Evolutionary conservation across 2,888 invertebrate genomes (phyloP), one percentile per base, ranked within the genome.

Genomic region (Plebejus melissa): DNA sequence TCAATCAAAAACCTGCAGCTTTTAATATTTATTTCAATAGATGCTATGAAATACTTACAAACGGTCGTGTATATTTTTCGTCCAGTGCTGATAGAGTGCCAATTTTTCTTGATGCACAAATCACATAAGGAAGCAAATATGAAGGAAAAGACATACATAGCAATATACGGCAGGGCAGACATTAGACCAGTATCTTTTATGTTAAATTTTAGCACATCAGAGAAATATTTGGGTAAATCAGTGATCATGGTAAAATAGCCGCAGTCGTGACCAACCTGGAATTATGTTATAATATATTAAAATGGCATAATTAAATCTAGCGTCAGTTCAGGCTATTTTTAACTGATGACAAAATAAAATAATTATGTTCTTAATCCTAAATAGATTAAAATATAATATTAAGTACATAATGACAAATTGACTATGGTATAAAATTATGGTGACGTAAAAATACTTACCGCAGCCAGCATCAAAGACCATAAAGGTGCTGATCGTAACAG

Each of bases 391-490:
- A 54, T 22, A 22, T 22, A 22, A 22, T 22, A 22, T 22, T 22
- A 22, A 0, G 22, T 22, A 22, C 22, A 22, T 22, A 22, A 22
- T 54, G 16, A 41, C 16, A 54, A 54, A 54, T 16, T 54, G 16
- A 54, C 46, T 9, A 46, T 46, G 46, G 9, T 46, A 46, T 46
- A 46, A 46, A 46, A 46, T 46, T 1, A 46, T 2, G 46, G 9
- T 46, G 46, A 54, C 2, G 22, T 58, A 58, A 58, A 9, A 58
- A 76, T 76, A 88, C 94, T 94, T 84, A 94, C 93, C 80, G 96
- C 96, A 74, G 96, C 97, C 36, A 94, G 88, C 7, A 96, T 93
- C n/a, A 97, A 86, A 0, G 96, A 96, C 94, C 96, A 95, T 78
- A 97, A 86, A 0, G 96, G 95, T 4, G 90, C 84, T 3, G 95